phyloP scores from a whole-genome alignment of 2,113 vertebrate genomes.

The Coracopsis vasa region DNA sequence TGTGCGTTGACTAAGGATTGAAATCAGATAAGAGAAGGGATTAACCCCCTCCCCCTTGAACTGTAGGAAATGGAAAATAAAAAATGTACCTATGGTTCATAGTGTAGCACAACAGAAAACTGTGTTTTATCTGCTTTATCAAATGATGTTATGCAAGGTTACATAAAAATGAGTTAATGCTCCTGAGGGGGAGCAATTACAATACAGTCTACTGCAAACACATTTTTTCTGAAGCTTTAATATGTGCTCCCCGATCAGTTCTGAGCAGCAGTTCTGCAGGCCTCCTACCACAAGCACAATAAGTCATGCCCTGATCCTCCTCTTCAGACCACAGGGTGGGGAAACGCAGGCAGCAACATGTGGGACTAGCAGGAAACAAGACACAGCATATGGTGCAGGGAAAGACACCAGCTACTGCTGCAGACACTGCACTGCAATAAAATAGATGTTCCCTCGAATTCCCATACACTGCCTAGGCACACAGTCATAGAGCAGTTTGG shows the following conservation, averaged over 20 bases:
- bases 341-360: fast-evolving
- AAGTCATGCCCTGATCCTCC: neutral
- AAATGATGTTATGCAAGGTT: neutral
- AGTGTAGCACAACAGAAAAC: neutral
- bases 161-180: neutral
- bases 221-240: neutral
- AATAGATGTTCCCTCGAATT: neutral
- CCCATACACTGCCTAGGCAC: no score
- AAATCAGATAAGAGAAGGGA: neutral
- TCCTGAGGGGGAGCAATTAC: neutral
- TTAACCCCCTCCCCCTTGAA: neutral
- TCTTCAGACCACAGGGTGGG: fast-evolving
- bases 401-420: neutral
- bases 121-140: neutral
- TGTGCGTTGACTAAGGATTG: neutral
- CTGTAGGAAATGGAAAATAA: conserved; percentile 30
- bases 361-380: neutral
- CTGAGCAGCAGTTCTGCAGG: neutral
- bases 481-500: neutral
- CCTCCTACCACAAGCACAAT: neutral
- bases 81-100: neutral
- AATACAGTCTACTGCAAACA: neutral
- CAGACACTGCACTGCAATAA: neutral
- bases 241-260: neutral
- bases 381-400: fast-evolving